These are phyloP conservation scores for Dinothrombium tinctorium DNA, from an alignment of 1,140 invertebrate genomes.

Conservation along the genomic window DNA sequence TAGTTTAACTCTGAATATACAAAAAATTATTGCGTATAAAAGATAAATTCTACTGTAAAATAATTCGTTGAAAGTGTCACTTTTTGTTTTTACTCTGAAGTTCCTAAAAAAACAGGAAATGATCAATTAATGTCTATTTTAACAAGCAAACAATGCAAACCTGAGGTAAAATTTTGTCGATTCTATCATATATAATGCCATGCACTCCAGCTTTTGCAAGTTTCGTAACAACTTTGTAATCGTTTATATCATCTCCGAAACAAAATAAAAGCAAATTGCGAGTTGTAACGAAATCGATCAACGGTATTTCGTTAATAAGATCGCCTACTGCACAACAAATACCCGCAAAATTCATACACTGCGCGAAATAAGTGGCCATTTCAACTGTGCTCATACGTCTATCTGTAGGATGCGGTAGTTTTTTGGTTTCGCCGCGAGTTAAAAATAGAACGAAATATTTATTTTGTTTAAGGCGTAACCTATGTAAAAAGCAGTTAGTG, in stretches of 20 bases:
- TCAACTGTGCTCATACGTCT: conserved; percentile 44
- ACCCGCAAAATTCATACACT: conserved; percentile 48
- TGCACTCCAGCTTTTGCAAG: conserved; percentile 66
- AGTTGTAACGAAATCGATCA: conserved; percentile 47
- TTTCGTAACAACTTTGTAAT: conserved; percentile 54
- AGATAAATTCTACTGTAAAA: too few relatives aligned
- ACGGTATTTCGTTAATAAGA: conserved; percentile 49
- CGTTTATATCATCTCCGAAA: conserved; percentile 88
- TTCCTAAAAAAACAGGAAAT: too few relatives aligned
- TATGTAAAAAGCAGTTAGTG: conserved; percentile 9
- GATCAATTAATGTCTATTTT: too few relatives aligned
- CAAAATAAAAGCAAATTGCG: conserved; percentile 65
- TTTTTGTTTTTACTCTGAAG: too few relatives aligned
- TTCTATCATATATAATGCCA: conserved; percentile 82
- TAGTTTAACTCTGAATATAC: too few relatives aligned
- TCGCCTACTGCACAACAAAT: conserved; percentile 79
- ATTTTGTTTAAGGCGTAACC: conserved; percentile 64
- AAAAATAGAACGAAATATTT: conserved; percentile 82
- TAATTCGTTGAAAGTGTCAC: too few relatives aligned
- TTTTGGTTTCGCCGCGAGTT: conserved; percentile 56
- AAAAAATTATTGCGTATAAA: too few relatives aligned
- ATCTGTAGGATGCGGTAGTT: conserved; percentile 36
- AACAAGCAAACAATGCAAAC: too few relatives aligned
- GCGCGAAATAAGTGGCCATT: conserved; percentile 53
- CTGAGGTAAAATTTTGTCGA: too few relatives aligned